Base-by-base conservation (phyloP, 1,140 invertebrate genomes). In the Eupeodes corollae region DNA sequence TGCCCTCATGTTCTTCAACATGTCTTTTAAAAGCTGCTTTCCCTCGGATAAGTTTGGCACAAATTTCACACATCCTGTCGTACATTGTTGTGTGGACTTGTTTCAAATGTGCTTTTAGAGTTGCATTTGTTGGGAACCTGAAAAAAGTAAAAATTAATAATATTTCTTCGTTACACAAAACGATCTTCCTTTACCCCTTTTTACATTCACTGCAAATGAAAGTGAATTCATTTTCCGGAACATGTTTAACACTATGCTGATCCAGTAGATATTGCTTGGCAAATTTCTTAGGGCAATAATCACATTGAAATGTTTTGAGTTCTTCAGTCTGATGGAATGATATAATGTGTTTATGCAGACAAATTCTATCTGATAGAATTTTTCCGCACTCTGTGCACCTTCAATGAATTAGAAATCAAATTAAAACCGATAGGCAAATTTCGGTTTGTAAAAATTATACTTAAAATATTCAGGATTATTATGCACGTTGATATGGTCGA, bases 251-350 rank as follows among this genome's bases (percentile, higher is more conserved):
- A 5, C 52, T 45, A 42, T 64, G 62, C 50, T 63, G 57, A 35
- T 64, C 59, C 33, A 64, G 38, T 21, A 65, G 52, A 59, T 63
- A 64, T 48, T 58, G 54, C 31, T 61, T 64, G 2, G 62, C 59
- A 32, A 58, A 64, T 5, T 50, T 42, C 31, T 60, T 61, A 1
- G 56, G 56, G 19, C 61, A 64, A 34, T 59, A 52, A 19, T 63
- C 59, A 47, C 61, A 64, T 37, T 55, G 56, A 44, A 53, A 62
- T 12, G 47, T 56, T 51, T 62, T 62, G 35, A 54, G 51, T 44
- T 64, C 58, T 12, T 63, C 60, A 8, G 61, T 56, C 49, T 61
- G 55, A 18, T 63, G 61, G 46, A 56, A 61, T 2, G 62, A 46
- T 32, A 59, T 51, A 48, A 64, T 59, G 33, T 65, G 62, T 12